Base-by-base conservation (phyloP, 2,113 vertebrate genomes). In the Kryptolebias marmoratus region DNA sequence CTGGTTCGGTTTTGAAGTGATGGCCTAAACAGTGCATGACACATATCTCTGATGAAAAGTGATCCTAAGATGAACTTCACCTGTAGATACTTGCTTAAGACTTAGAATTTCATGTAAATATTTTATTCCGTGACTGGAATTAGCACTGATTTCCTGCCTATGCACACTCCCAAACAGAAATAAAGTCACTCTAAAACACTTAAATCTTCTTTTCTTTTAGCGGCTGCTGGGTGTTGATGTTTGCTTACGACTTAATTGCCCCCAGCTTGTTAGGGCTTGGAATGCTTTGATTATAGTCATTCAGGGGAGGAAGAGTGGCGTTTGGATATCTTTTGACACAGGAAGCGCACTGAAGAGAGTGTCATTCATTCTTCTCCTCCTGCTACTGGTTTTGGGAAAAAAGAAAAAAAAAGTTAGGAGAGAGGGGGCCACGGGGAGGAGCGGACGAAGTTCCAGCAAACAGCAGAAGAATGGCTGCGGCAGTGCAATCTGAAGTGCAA, bases 241-340 rank as follows among this genome's bases (percentile, higher is more conserved):
- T 91, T 89, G 68, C 82, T 90, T 92, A 93, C 85, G 87, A 90
- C 90, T 91, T 92, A 92, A 93, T 90, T 85, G 90, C 75, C 31
- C 79, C 81, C 77, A 66, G 80, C 82, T 76, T 87, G 81, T 89
- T 73, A 75, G n/a, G 54, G 81, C 80, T 79, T 69, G 86, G 86
- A 88, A 84, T 87, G 88, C 92, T 93, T 92, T 92, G 91, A 93
- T 91, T 90, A 28, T 36, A 62, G 82, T 83, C 84, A 54, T 89
- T 91, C 50, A 62, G 72, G 22, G 69, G 75, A 86, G 90, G 88
- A 90, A 89, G 88, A 87, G 72, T 32, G 64, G 77, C 71, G 45
- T 89, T 88, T 89, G 88, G 87, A 76, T 80, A 31, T 90, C 84
- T 86, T 85, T 88, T 90, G 89, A 88, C 90, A 92, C 91, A 92